Evolutionary conservation across 2,113 vertebrate species (phyloP).

Genomic region (Indri indri): DNA sequence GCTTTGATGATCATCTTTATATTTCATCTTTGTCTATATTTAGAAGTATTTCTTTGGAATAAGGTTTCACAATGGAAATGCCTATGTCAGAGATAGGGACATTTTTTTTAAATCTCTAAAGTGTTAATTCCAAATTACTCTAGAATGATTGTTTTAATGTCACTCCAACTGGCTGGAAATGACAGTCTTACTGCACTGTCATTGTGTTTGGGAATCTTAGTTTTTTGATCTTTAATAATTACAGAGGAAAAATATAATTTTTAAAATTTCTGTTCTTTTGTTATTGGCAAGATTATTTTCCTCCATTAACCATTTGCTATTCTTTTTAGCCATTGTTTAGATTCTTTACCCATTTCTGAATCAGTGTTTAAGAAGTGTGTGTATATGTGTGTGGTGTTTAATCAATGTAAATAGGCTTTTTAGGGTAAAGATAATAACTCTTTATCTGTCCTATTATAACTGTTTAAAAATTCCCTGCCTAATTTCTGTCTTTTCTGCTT

Average conservation of each 20-base stretch:
- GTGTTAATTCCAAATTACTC: neutral
- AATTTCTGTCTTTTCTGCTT: slow-evolving; percentile 44
- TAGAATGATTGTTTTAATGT: neutral
- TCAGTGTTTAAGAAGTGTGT: neutral
- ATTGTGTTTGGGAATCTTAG: neutral
- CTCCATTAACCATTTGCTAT: neutral
- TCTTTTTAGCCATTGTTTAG: neutral
- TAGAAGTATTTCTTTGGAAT: slow-evolving; percentile 27
- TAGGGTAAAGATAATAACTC: slow-evolving; percentile 5
- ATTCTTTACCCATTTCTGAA: neutral
- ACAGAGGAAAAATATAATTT: neutral
- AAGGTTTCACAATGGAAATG: neutral
- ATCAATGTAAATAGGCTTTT: slow-evolving; percentile 45
- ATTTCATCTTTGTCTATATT: neutral
- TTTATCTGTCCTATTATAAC: slow-evolving; percentile 32
- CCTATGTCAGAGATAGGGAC: neutral
- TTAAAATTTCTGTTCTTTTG: neutral
- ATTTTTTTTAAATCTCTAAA: neutral
- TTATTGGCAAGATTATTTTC: slow-evolving; percentile 47
- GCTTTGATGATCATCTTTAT: slow-evolving; percentile 8
- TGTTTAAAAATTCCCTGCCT: slow-evolving; percentile 6
- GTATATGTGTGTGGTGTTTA: neutral
- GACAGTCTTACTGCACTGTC: neutral
- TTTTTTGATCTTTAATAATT: slow-evolving; percentile 37
- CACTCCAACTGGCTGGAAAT: neutral